Base-by-base conservation (phyloP, 2,113 vertebrate genomes). In the Oncorhynchus nerka region DNA sequence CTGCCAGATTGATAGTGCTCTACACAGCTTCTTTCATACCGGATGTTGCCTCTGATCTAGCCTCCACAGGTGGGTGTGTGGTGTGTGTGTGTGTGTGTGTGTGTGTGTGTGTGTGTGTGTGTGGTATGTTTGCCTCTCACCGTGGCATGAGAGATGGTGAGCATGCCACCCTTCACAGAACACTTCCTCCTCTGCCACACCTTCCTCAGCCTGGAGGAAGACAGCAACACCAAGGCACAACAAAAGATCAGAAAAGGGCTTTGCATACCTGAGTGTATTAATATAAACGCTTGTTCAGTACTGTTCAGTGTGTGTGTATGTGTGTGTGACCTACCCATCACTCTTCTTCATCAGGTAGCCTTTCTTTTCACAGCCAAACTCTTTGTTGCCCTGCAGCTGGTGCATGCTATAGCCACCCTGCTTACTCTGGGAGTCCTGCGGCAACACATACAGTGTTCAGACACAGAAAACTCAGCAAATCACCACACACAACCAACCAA, bases 321-420 rank as follows among this genome's bases (percentile, higher is more conserved):
- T 62, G 59, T 66, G 64, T 30, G 64, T 5, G 24, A 30, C 64
- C 64, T 28, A 66, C 64, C 64, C 64, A 30, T 66, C 64, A 1
- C 97, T 99, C 84, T 99, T 99, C 93, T 99, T 99, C 76, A 97
- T 87, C 79, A 99, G 93, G 88, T 97, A 97, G 4, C 97, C 98
- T 87, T 95, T 98, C 94, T 99, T 99, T 91, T 99, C 97, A 73
- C 95, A 93, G 87, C 98, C 97, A n/a, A 97, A 99, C 68, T 99
- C 98, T 79, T 99, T 99, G 85, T 99, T 99, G 1, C 98, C 98
- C 86, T 99, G 98, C 71, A 99, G 95, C 87, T 99, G 98, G 81
- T 99, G 98, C 98, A 99, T 99, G 85, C 98, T 99, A 83, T 99
- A 99, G 4, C 97, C 97, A 51, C 95, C 97, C 88, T 98, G 97